phyloP scores from a whole-genome alignment of 2,797 vertebrate species.

The Enteromius afrohamiltoni region DNA sequence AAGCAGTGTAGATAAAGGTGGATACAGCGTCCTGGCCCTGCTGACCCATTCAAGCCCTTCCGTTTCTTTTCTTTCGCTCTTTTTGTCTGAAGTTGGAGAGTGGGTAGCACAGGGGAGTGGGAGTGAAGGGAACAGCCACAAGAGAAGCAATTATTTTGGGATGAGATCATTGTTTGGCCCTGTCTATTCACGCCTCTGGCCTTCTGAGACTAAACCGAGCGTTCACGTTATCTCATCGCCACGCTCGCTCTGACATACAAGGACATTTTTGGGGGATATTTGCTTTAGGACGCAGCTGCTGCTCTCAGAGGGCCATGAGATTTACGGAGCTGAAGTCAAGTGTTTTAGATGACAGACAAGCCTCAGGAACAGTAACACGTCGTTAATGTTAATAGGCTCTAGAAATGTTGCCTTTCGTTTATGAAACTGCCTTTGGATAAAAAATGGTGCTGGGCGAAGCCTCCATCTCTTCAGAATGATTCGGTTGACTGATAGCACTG shows the following conservation, averaged over 20 bases:
- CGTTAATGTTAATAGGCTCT: constrained; percentile 65
- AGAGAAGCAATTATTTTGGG: constrained; percentile 83
- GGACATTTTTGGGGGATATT: constrained; percentile 70
- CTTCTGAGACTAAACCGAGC: constrained; percentile 73
- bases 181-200: constrained; percentile 81
- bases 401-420: constrained; percentile 47
- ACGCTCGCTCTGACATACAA: constrained; percentile 60
- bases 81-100: constrained; percentile 70
- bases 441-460: constrained; percentile 38
- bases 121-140: constrained; percentile 72
- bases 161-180: constrained; percentile 86
- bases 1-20: constrained; percentile 37
- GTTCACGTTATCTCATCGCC: constrained; percentile 76
- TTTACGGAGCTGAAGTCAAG: constrained; percentile 47
- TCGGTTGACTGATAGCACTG: constrained; percentile 58
- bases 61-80: constrained; percentile 70
- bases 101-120: constrained; percentile 65
- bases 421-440: constrained; percentile 15
- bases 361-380: constrained; percentile 40
- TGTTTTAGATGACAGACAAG: constrained; percentile 59
- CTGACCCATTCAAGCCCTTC: constrained; percentile 56
- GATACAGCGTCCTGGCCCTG: constrained; percentile 61
- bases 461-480: constrained; percentile 57
- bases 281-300: constrained; percentile 54
- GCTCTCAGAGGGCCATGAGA: constrained; percentile 28